Base-by-base conservation (phyloP, 2,113 vertebrate genomes). In the Leuciscus idus region DNA sequence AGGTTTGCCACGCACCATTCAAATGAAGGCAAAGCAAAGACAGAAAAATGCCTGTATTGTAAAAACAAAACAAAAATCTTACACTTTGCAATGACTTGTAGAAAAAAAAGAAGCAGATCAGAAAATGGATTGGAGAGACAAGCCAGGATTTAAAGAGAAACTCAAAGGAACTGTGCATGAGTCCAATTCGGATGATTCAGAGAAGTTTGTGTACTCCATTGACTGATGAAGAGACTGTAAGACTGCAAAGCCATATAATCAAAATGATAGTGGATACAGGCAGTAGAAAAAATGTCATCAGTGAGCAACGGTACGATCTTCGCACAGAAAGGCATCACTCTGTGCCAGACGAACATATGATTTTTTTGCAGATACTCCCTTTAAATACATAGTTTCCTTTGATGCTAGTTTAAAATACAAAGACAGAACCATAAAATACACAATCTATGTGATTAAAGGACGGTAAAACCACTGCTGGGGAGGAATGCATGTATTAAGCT, bases 11-110 rank as follows among this genome's bases (percentile, higher is more conserved):
- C 12, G 3, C 76, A 81, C 19, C 46, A 33, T 48, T 52, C 66
- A 17, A 83, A 75, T 64, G 55, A 64, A 62, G 75, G 66, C 8
- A 21, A 77, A 75, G 75, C 82, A 52, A 87, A 57, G 30, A 74
- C 78, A 70, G 72, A 15, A 48, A 77, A 50, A 83, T 83, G 86
- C 11, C 55, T 81, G 10, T 87, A 75, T 33, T 86, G 55, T 48
- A 62, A 82, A 36, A 36, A 36, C 5, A 36, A 36, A 36, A 36
- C 36, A 10, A 82, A 57, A 19, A 46, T 55, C 4, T 12, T 72
- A 21, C 77, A 81, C 28, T 62, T 81, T 74, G 78, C 52, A 81
- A 15, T 10, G 57, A 33, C 59, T 3, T 86, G 78, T 28, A 59
- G 30, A 13, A 43, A 86, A 81, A 57, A 81, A 57, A 46, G 12